Evolutionary conservation across 2,113 vertebrate species (phyloP), one percentile per base, ranked within the genome.

Genomic region (Neoarius graeffei): DNA sequence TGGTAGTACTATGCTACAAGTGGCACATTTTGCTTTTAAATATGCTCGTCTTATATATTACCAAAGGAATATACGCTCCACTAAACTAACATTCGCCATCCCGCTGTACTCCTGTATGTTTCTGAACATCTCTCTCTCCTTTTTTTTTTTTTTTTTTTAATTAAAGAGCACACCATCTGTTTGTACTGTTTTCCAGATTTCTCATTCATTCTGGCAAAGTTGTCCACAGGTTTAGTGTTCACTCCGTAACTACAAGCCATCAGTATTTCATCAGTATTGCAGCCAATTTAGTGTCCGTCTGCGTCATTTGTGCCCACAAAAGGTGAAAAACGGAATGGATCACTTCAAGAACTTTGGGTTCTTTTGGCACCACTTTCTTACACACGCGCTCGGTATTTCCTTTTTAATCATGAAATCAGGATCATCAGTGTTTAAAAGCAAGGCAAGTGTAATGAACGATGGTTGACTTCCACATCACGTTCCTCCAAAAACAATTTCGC

Each of bases 11-110:
- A 84, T 30, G 69, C 59, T 83, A 69, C 35, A 81, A 89, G 86
- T 86, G 83, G 86, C 90, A 86, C 86, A 86, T 66, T 79, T 90
- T 87, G 81, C 79, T 85, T 85, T 54, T 71, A 85, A 35, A 64
- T 87, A 76, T 85, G 60, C 20, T 85, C 3, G 52, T 90, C 59
- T 76, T 79, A 89, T 88, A 64, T 88, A 88, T 87, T 87, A 69
- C 71, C 62, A 89, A 87, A 85, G 62, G 71, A 82, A 87, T 83
- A 85, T 59, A 77, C 25, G 80, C 79, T 80, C 52, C 85, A 80
- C 25, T 27, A 66, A 83, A 30, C 30, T 30, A 30, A 30, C 27
- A 35, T 76, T 57, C 85, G 27, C 48, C 56, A 14, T 54, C 77
- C 56, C 67, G 83, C 82, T 79, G 57, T 59, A 11, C 30, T 30